Conservation (phyloP, 2,797 vertebrate species). For the Mormyrus hasselquistii region DNA sequence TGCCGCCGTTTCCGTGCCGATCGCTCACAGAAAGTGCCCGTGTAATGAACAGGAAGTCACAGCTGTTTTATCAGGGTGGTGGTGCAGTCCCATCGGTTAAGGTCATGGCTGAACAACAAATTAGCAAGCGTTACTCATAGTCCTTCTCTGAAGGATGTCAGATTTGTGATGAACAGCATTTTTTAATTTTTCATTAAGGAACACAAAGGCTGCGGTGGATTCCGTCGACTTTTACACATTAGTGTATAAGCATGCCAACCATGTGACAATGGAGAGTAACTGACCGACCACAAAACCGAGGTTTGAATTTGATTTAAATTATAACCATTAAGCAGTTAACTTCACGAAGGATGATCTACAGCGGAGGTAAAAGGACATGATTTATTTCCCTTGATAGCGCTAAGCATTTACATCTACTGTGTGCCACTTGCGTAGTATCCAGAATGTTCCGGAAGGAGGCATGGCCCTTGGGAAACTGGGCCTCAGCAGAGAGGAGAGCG, state of each 20-base stretch:
- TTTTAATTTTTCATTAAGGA: background rate
- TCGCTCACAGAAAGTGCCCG: background rate
- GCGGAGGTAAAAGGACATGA: background rate
- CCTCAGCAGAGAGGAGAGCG: background rate
- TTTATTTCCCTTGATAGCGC: background rate
- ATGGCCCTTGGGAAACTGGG: background rate
- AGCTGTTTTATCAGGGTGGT: background rate
- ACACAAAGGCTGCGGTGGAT: background rate
- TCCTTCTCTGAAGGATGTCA: background rate
- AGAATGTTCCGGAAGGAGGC: background rate
- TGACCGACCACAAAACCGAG: background rate
- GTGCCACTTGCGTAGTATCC: background rate
- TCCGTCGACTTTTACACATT: background rate
- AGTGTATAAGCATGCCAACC: background rate
- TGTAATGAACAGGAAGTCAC: background rate
- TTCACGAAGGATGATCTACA: background rate
- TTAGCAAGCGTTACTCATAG: background rate
- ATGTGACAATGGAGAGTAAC: background rate
- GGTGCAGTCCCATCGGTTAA: background rate
- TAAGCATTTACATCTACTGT: background rate
- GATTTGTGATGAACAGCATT: background rate
- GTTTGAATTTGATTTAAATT: background rate
- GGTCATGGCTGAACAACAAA: background rate
- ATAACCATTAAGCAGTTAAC: background rate
- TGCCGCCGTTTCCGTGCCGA: background rate